Percentiles rank a stretch among this genome's conserved stretches.
phyloP scores from a whole-genome alignment of 2,797 vertebrate species.

The Mus caroli region DNA sequence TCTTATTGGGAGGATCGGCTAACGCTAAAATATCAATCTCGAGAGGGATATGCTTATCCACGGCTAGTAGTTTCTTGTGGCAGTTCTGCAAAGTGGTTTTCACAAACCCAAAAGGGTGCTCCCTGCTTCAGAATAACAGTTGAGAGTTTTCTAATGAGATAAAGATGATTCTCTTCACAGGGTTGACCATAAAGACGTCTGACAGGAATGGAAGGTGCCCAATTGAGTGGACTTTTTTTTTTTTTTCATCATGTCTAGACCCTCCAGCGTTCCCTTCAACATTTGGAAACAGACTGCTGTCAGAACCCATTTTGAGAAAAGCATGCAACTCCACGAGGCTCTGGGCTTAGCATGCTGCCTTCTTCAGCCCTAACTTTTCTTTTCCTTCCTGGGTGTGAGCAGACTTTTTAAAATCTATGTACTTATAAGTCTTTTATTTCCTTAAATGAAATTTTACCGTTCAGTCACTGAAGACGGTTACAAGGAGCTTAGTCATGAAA shows the following conservation, averaged over 20 bases:
- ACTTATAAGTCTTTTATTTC: slow-evolving; percentile 18
- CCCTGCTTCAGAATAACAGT: slow-evolving; percentile 51
- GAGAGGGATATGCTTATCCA: neutral
- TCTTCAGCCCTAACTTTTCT: slow-evolving; percentile 29
- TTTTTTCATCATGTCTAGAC: slow-evolving; percentile 81
- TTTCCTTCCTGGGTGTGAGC: slow-evolving; percentile 22
- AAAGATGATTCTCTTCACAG: neutral
- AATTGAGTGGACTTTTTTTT: slow-evolving; percentile 81
- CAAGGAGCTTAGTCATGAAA: slow-evolving; percentile 77
- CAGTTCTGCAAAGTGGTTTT: slow-evolving; percentile 38
- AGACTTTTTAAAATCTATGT: neutral
- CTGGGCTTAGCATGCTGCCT: slow-evolving; percentile 69
- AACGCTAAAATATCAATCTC: slow-evolving; percentile 44
- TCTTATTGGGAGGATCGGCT: slow-evolving; percentile 30
- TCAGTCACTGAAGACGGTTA: slow-evolving; percentile 81
- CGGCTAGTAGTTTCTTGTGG: neutral
- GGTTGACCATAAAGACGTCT: slow-evolving; percentile 20
- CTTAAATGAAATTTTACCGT: slow-evolving; percentile 59
- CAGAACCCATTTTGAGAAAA: slow-evolving; percentile 66
- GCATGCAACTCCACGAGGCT: slow-evolving; percentile 29
- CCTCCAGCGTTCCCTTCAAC: slow-evolving; percentile 66
- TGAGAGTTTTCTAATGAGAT: slow-evolving; percentile 42
- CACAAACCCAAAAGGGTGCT: neutral
- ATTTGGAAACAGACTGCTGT: slow-evolving; percentile 46
- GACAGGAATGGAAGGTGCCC: slow-evolving; percentile 80